Base-by-base conservation (phyloP, 2,797 vertebrate genomes). In the Gallirallus australis region DNA sequence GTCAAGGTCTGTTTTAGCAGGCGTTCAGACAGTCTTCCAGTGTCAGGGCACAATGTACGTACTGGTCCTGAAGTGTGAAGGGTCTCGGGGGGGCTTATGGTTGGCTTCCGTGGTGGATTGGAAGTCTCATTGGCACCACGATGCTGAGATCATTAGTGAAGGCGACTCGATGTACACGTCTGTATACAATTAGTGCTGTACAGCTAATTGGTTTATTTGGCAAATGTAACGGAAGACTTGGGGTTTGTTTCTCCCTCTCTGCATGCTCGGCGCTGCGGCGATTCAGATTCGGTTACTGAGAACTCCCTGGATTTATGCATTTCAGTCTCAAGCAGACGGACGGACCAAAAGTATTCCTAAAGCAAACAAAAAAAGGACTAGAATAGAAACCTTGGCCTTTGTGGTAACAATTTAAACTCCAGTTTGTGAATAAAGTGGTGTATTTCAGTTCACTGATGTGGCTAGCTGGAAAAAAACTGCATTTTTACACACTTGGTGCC, bases 311-410 rank as follows among this genome's bases (percentile, higher is more conserved):
- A 42, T 94, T 94, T 70, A 6, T 86, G 50, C 45, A 6, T 69
- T 89, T 92, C 90, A 80, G 82, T 37, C 94, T 93, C 12, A 3
- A 87, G 73, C 92, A 90, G 48, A 61, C 7, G 0, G 71, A 54
- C 76, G 82, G 64, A 86, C 85, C 59, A 71, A 64, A 96, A 95
- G 48, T 91, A 96, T 95, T 93, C 92, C 50, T 92, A 84, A 93
- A 92, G 86, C 81, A 95, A 94, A 93, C 82, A 88, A 90, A 47
- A 84, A 91, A 78, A 27, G 33, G 42, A 76, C 94, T 90, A 65
- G 82, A 96, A 88, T 71, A 90, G 95, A 92, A 91, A 78, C 83
- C 39, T 50, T 82, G 82, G 87, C 60, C 33, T 97, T 93, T 89
- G 77, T 87, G 87, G 92, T 91, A 80, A 75, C 89, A 69, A 54